Conservation (phyloP, 1,140 invertebrate species). For the Steinernema khuongi region DNA sequence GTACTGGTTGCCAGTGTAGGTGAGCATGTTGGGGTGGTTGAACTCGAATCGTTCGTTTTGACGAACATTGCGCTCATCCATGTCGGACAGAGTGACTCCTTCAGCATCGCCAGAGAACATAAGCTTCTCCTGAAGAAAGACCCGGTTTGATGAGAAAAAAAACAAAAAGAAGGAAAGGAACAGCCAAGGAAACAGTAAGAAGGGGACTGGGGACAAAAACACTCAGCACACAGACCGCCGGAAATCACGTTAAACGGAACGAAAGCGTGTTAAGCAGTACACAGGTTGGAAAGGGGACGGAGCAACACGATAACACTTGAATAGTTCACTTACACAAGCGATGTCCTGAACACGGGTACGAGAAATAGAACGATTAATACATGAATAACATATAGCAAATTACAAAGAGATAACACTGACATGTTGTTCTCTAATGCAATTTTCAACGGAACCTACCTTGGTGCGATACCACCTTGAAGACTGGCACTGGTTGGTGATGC, state of each 20-base stretch:
- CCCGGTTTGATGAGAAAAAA: conserved; percentile 10
- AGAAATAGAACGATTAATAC: conserved; percentile 18
- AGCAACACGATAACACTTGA: conserved; percentile 23
- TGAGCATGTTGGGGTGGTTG: conserved; percentile 45
- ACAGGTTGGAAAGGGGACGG: conserved; percentile 30
- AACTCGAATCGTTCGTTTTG: conserved; percentile 42
- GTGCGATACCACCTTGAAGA: conserved; percentile 66
- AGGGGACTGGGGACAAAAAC: too few relatives aligned
- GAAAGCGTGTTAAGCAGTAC: conserved; percentile 24
- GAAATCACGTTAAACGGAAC: neutral
- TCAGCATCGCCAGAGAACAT: conserved; percentile 51
- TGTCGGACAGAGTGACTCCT: conserved; percentile 51
- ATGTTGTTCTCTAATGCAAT: neutral
- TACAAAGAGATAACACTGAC: conserved; percentile 24
- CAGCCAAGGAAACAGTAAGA: too few relatives aligned
- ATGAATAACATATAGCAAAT: conserved; percentile 20
- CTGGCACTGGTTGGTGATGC: conserved; percentile 66
- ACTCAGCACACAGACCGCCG: neutral
- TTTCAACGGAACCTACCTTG: conserved; percentile 44
- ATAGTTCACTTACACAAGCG: conserved; percentile 41
- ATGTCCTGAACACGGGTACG: conserved; percentile 37
- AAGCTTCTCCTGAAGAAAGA: conserved; percentile 54
- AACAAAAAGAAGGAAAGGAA: neutral
- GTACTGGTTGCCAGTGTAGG: conserved; percentile 39
- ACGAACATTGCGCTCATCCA: conserved; percentile 34